Evolutionary conservation across 2,888 invertebrate genomes (phyloP), one percentile per base, ranked within the genome.

Genomic region (Tribolium freemani): DNA sequence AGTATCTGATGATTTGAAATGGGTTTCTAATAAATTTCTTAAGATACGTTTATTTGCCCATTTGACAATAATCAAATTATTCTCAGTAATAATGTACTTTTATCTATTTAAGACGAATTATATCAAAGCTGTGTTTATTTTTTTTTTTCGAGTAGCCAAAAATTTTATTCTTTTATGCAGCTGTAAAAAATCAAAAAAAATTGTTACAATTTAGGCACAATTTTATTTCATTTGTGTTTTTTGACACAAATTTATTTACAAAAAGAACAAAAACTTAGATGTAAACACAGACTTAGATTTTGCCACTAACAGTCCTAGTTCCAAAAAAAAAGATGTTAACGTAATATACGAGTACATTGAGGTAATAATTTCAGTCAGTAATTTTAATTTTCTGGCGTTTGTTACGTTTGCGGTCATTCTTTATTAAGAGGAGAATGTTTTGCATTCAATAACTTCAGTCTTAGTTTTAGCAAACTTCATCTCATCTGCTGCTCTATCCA

Each of bases 401-500:
- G 31, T 31, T 31, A 31, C 31, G 1, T 8, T 8, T 38, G 8
- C 38, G 26, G 26, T 21, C 31, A 6, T 38, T 38, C 6, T 38
- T 6, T 38, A 38, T 38, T n/a, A n/a, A n/a, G n/a, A n/a, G n/a
- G n/a, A 38, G 6, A 38, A 38, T 21, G 3, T 3, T 21, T 21
- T 21, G 3, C 21, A 21, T 21, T 21, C 2, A 21, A 21, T 3
- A 3, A 26, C 26, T 6, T 38, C 38, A 38, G 38, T 38, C 38
- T 38, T 38, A 38, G n/a, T 38, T n/a, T 38, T 38, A 9, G 9
- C n/a, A 6, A 38, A n/a, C 8, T 6, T 38, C 38, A 38, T n/a
- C 9, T 38, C 8, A 38, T 6, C 8, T 38, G 38, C n/a, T 38
- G 38, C n/a, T 50, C 20, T 58, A 93, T 93, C 93, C 93, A 93